Percentiles rank a stretch among this genome's conserved stretches.
Evolutionary conservation across 2,888 invertebrate genomes (phyloP).

Genomic region (Poecilus cupreus): DNA sequence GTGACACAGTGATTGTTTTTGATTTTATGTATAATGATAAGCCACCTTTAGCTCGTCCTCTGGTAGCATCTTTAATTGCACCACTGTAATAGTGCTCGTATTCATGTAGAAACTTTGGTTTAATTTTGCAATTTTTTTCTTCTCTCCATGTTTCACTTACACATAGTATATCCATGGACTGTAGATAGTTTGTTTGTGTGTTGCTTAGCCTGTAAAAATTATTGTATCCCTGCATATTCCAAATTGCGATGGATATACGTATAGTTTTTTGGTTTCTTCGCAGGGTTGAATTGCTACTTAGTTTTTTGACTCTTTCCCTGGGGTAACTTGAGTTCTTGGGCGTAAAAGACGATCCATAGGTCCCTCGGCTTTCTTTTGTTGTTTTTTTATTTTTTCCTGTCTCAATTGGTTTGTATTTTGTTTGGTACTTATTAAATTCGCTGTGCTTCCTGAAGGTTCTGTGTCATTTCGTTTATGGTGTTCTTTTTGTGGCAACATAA

Average conservation of each 20-base stretch:
- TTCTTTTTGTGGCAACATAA: too few relatives aligned
- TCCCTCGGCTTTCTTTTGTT: neutral
- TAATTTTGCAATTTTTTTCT: neutral
- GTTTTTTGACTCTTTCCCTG: neutral
- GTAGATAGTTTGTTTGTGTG: too few relatives aligned
- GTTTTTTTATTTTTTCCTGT: neutral
- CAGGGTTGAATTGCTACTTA: neutral
- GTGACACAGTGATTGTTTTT: neutral
- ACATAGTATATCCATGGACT: neutral
- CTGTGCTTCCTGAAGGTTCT: too few relatives aligned
- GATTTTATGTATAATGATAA: neutral
- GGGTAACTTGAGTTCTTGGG: neutral
- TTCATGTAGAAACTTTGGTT: neutral
- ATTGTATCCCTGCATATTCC: too few relatives aligned
- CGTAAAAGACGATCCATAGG: neutral
- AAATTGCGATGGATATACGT: too few relatives aligned
- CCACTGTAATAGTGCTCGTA: neutral
- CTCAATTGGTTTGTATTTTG: neutral
- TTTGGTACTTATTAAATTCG: neutral
- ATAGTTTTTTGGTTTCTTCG: neutral
- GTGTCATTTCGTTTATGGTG: too few relatives aligned
- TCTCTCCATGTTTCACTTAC: neutral
- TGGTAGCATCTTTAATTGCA: neutral
- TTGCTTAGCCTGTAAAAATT: neutral
- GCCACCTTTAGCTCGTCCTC: neutral